Percentiles rank a stretch among this genome's conserved stretches.
Conservation (phyloP, 2,113 vertebrate species). For the Clarias magur region DNA sequence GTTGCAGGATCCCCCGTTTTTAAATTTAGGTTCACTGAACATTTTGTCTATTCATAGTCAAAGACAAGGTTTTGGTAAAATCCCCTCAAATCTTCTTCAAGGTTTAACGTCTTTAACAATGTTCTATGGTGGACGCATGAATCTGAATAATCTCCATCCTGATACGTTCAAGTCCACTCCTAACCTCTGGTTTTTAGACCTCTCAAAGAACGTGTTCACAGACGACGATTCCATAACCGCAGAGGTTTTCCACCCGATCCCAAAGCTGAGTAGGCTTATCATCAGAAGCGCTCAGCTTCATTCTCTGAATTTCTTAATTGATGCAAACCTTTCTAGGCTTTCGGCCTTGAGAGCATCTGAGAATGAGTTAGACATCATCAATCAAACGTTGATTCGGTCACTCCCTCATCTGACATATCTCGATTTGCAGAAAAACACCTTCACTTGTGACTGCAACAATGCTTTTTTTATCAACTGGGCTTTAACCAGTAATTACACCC, state of each 20-base stretch:
- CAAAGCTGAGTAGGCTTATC: conserved; percentile 63
- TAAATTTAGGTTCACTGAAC: conserved; percentile 58
- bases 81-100: conserved; percentile 69
- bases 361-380: conserved; percentile 64
- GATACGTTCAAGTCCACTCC: conserved; percentile 64
- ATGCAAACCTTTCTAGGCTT: conserved; percentile 62
- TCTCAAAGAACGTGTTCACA: conserved; percentile 65
- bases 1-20: conserved; percentile 61
- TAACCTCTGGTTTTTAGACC: conserved; percentile 61
- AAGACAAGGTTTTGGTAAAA: conserved; percentile 26
- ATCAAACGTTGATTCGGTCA: conserved; percentile 30
- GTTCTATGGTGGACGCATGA: conserved; percentile 58
- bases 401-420: conserved; percentile 64
- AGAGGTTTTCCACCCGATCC: conserved; percentile 61
- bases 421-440: conserved; percentile 67
- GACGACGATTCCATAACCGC: conserved; percentile 47
- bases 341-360: conserved; percentile 58
- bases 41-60: conserved; percentile 60
- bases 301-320: conserved; percentile 67
- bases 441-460: conserved; percentile 72
- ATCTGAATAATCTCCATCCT: conserved; percentile 50
- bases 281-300: conserved; percentile 56
- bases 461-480: conserved; percentile 66
- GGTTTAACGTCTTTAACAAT: conserved; percentile 66
- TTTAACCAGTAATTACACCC: conserved; percentile 54